These are phyloP conservation scores for Dendroctonus valens DNA, from an alignment of 1,140 invertebrate genomes.

Conservation along the genomic window DNA sequence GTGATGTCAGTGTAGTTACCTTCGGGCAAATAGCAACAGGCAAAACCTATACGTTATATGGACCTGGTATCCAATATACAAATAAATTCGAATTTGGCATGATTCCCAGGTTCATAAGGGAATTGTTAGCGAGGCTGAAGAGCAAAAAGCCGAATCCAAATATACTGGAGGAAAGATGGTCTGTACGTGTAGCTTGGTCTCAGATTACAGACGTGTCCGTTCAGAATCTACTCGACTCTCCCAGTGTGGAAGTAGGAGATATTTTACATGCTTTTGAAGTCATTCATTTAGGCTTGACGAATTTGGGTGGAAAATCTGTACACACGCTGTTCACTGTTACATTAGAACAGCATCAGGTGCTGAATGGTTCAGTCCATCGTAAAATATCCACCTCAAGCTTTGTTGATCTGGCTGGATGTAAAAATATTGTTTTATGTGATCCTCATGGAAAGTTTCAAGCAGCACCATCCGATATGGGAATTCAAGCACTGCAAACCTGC, in stretches of 20 bases:
- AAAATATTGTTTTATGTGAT: conserved; percentile 54
- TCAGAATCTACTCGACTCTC: conserved; percentile 47
- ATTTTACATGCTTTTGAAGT: conserved; percentile 49
- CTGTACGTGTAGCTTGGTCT: conserved; percentile 64
- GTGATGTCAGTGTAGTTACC: conserved; percentile 71
- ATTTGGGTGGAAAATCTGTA: conserved; percentile 41
- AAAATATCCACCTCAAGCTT: conserved; percentile 68
- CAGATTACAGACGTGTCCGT: conserved; percentile 55
- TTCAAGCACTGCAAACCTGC: conserved; percentile 62
- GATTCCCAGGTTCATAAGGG: conserved; percentile 70
- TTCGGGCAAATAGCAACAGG: conserved; percentile 76
- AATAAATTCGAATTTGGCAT: conserved; percentile 74
- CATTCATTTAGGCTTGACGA: conserved; percentile 51
- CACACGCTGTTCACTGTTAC: conserved; percentile 68
- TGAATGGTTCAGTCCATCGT: conserved; percentile 56
- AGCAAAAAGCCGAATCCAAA: conserved; percentile 49
- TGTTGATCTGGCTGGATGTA: conserved; percentile 62
- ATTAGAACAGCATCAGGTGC: conserved; percentile 66
- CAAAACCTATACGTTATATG: conserved; percentile 77
- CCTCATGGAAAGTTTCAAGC: conserved; percentile 49
- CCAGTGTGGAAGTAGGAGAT: conserved; percentile 46
- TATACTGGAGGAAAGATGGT: conserved; percentile 55
- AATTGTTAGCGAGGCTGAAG: conserved; percentile 67
- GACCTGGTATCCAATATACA: conserved; percentile 66
- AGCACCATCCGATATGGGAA: conserved; percentile 53